Evolutionary conservation across 2,888 invertebrate species (phyloP).

Genomic region (Ecliptopera silaceata): DNA sequence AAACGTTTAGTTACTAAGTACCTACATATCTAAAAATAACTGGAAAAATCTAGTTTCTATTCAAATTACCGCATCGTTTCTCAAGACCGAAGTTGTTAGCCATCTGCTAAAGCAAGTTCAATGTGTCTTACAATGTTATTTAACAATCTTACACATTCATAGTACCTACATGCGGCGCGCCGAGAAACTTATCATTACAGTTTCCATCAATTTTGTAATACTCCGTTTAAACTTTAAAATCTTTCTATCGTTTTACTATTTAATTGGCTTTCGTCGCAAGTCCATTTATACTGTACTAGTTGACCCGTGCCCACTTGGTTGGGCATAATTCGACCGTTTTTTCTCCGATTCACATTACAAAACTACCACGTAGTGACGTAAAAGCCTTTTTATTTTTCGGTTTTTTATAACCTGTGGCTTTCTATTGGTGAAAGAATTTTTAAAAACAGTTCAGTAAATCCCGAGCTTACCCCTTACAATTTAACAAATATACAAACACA

Average conservation of each 20-base stretch:
- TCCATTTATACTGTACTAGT: constrained; percentile 46
- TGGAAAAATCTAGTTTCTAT: constrained; percentile 18
- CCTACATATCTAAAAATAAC: too few relatives aligned
- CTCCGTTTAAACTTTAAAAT: constrained; percentile 36
- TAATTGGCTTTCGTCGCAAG: constrained; percentile 43
- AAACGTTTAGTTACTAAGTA: too few relatives aligned
- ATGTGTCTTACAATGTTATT: constrained; percentile 30
- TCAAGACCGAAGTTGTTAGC: constrained; percentile 6
- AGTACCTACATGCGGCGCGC: constrained; percentile 16
- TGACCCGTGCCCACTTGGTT: too few relatives aligned
- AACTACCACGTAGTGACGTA: too few relatives aligned
- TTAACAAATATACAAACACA: too few relatives aligned
- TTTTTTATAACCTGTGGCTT: too few relatives aligned
- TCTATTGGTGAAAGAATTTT: too few relatives aligned
- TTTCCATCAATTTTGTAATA: constrained; percentile 39
- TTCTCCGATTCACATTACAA: too few relatives aligned
- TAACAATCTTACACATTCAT: constrained; percentile 28
- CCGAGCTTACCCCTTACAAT: too few relatives aligned
- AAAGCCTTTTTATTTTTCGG: too few relatives aligned
- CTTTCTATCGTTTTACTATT: constrained; percentile 39
- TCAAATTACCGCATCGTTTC: constrained; percentile 17
- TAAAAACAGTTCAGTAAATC: too few relatives aligned
- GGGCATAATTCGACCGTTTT: too few relatives aligned
- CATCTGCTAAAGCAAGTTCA: constrained; percentile 11
- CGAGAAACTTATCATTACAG: constrained; percentile 31